Evolutionary conservation across 2,113 vertebrate species (phyloP), one percentile per base, ranked within the genome.

Genomic region (Cromileptes altivelis): DNA sequence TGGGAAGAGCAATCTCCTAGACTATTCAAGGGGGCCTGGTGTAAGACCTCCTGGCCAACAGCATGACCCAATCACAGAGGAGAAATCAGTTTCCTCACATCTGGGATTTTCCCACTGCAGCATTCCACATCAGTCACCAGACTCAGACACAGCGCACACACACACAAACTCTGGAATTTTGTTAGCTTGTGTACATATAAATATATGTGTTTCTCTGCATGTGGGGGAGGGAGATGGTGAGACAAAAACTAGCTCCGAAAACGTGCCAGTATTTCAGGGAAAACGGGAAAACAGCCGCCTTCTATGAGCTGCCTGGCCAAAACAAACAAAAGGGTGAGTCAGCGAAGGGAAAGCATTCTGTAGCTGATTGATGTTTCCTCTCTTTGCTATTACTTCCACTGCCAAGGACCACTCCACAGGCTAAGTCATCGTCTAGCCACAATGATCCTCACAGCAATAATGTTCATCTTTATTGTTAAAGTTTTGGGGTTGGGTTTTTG

Each of bases 1-100:
- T 93, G 87, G 89, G 92, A 94, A 94, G 91, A 86, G 87, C 92
- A 91, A 80, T 91, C 91, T 91, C 89, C 78, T 76, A 89, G 85
- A 93, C 91, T 78, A 85, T 86, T 90, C 73, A 57, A 72, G 77
- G 81, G 83, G 82, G 82, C 65, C 77, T 91, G 89, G 80, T 82
- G 78, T 89, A 86, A 87, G 93, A 94, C 93, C 92, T 93, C 81
- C 85, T 69, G 85, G 90, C 90, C 75, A 73, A 90, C 70, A 76
- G 42, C 87, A 80, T 80, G 75, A 89, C 88, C 91, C 92, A 94
- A 86, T 93, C 83, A 77, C 17, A 49, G 74, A 70, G 70, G 27
- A 92, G 88, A 89, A 91, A 89, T 90, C 81, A 65, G 85, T 88
- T 90, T 78, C 77, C 81, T 90, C 82, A 89, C 91, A 93, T 94